Percentiles rank a stretch among this genome's conserved stretches.
These are phyloP conservation scores for Dermolepida albohirtum DNA, from an alignment of 2,888 invertebrate species.

Conservation along the genomic window DNA sequence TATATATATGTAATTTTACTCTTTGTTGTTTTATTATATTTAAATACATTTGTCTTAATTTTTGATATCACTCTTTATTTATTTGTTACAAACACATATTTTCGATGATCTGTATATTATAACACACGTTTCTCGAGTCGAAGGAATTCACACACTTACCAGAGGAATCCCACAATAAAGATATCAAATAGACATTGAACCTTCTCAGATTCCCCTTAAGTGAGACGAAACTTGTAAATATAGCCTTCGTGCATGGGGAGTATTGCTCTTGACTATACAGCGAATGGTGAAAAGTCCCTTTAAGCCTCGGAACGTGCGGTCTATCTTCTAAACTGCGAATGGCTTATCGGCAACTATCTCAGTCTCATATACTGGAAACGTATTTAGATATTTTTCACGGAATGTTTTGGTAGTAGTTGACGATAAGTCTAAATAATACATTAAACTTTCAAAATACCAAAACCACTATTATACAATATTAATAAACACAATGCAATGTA, in stretches of 20 bases:
- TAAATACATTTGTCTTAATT: not conserved
- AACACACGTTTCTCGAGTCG: not conserved
- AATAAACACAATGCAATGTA: no score
- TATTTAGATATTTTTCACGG: slow-evolving; percentile 32
- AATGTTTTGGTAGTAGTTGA: slow-evolving; percentile 7
- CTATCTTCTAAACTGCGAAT: slow-evolving; percentile 51
- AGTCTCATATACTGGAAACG: slow-evolving; percentile 43
- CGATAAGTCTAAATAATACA: slow-evolving; percentile 3
- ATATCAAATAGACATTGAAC: slow-evolving; percentile 55
- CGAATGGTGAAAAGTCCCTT: slow-evolving; percentile 50
- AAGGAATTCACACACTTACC: slow-evolving; percentile 3
- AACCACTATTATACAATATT: no score
- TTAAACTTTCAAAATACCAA: slow-evolving; percentile 13
- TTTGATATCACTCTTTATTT: no score
- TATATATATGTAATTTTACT: no score
- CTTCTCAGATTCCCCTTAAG: slow-evolving; percentile 51
- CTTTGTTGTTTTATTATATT: no score
- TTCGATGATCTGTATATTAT: not conserved
- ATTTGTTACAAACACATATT: not conserved
- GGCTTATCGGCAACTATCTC: slow-evolving; percentile 48
- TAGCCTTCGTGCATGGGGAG: slow-evolving; percentile 43
- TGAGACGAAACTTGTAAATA: slow-evolving; percentile 51
- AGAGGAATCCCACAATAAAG: slow-evolving; percentile 47
- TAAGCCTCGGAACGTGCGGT: slow-evolving; percentile 51
- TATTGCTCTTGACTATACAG: slow-evolving; percentile 46